Conservation (phyloP, 2,113 vertebrate genomes). For the chimpanzee (Pan troglodytes) region NHGRI_mPanTro3-v2.1_pri NC_072404.2:91774501-91775000, state of each 20-base stretch:
- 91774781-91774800: not conserved
- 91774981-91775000: not conserved
- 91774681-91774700: constrained; percentile 5
- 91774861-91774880: not conserved
- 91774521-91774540: constrained; percentile 4
- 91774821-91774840: not conserved
- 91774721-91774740: constrained; percentile 14
- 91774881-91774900: not conserved
- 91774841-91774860: not conserved
- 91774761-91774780: not conserved
- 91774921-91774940: not conserved
- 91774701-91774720: not conserved
- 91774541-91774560: constrained; percentile 13
- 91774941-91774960: not conserved
- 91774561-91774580: not conserved
- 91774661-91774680: not conserved
- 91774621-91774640: not conserved
- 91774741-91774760: not conserved
- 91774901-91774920: constrained; percentile 25
- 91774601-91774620: not conserved
- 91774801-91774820: not conserved
- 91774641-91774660: not conserved
- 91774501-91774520: not conserved
- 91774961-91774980: not conserved
- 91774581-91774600: not conserved